A percentile compares a stretch with the other conserved stretches of the same genome.
phyloP scores from a whole-genome alignment of 2,888 invertebrate species.

The Orthosia cruda region DNA sequence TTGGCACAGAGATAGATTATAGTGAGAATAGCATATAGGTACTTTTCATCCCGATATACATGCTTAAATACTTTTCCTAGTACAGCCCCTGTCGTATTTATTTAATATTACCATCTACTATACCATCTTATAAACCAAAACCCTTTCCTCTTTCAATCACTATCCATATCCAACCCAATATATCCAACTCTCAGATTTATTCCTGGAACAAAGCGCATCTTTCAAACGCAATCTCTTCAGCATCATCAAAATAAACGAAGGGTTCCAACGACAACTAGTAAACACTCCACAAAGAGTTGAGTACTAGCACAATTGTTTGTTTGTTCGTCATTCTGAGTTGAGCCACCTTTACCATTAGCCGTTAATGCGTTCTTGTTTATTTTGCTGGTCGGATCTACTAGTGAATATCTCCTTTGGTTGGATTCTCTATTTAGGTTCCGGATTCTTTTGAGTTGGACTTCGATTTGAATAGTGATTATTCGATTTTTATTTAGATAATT shows the following conservation, averaged over 20 bases:
- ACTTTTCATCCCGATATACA: no score
- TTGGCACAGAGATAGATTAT: no score
- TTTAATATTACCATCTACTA: not conserved
- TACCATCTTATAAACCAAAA: not conserved
- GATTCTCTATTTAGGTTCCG: slow-evolving; percentile 35
- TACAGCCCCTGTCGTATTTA: not conserved
- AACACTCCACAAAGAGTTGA: slow-evolving; percentile 63
- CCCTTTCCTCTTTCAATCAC: slow-evolving; percentile 7
- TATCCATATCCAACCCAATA: slow-evolving; percentile 7
- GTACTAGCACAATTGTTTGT: slow-evolving; percentile 78
- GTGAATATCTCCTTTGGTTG: slow-evolving; percentile 62
- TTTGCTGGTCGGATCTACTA: slow-evolving; percentile 54
- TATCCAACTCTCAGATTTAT: slow-evolving; percentile 50
- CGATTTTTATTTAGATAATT: not conserved
- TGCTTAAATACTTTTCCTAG: no score
- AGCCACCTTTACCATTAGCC: slow-evolving; percentile 84
- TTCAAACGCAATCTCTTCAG: slow-evolving; percentile 44
- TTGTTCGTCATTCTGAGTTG: slow-evolving; percentile 80
- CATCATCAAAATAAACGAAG: slow-evolving; percentile 63
- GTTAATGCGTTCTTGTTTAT: slow-evolving; percentile 86
- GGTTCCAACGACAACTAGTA: slow-evolving; percentile 51
- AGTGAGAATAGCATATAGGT: no score
- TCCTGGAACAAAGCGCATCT: slow-evolving; percentile 62
- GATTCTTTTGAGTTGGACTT: slow-evolving; percentile 19
- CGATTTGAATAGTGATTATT: slow-evolving; percentile 7